Base-by-base conservation (phyloP, 1,140 invertebrate genomes). In the Brachionus koreanus region DNA sequence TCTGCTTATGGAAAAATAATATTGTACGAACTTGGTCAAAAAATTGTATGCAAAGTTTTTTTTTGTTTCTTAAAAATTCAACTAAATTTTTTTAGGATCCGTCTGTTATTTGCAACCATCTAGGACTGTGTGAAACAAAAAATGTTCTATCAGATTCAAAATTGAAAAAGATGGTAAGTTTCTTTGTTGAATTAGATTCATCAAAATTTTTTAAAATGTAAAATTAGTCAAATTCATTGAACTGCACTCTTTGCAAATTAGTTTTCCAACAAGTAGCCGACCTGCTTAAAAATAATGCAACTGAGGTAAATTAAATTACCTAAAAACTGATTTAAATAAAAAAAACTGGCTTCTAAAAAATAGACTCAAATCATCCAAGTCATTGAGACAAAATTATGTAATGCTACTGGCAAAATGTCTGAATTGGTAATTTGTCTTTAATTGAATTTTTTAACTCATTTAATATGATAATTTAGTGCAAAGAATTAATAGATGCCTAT, bases 1-100 rank as follows among this genome's bases (percentile, higher is more conserved):
- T n/a, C 52, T 42, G 49, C 49, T 3, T 79, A 61, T 65, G 76
- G 76, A 37, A 57, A 57, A 65, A 37, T 79, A 25, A 79, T 79
- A 25, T 42, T 79, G 9, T 79, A 79, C 61, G 76, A 79, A 25
- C 23, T 79, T 9, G 16, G 7, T 4, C 76, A 79, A 79, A 79
- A 79, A 65, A 57, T 65, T 43, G 76, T 79, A 61, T 61, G 25
- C 3, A n/a, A n/a, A n/a, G n/a, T n/a, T n/a, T 43, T 46, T 35
- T 49, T 52, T 35, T 16, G 9, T 77, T 39, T 10, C 4, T n/a
- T 4, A 75, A 2, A 16, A 49, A 33, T 9, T 49, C 16, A 46
- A 46, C 13, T 35, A 39, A 23, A 7, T 10, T 29, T 23, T 61
- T 23, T n/a, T 37, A 79, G 76, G 61, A 79, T 16, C 76, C 69